phyloP scores from a whole-genome alignment of 1,140 invertebrate species.

The Sinonovacula constricta region DNA sequence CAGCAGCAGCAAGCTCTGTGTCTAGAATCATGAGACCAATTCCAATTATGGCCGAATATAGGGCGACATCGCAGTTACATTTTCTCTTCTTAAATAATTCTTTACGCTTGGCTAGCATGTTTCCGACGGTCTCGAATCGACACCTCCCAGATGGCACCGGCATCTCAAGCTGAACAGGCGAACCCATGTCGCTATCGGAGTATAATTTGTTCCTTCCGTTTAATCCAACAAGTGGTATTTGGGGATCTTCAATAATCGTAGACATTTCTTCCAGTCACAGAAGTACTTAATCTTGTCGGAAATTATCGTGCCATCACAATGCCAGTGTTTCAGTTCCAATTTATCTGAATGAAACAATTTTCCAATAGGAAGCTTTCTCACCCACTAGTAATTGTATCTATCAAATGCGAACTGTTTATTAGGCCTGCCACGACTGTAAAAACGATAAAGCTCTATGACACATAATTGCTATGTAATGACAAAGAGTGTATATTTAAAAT shows the following conservation, averaged over 20 bases:
- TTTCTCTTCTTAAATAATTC: constrained; percentile 69
- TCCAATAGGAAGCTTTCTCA: too few relatives aligned
- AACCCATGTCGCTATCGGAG: constrained; percentile 27
- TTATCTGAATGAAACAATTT: too few relatives aligned
- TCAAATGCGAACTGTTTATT: too few relatives aligned
- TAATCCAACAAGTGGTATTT: constrained; percentile 70
- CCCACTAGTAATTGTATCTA: too few relatives aligned
- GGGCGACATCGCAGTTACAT: constrained; percentile 64
- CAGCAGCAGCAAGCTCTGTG: constrained; percentile 67
- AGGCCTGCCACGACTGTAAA: too few relatives aligned
- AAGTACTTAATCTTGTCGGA: too few relatives aligned
- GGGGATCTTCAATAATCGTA: constrained; percentile 67
- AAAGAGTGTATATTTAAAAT: too few relatives aligned
- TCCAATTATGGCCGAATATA: constrained; percentile 68
- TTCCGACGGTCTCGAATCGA: constrained; percentile 70
- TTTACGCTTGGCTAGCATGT: constrained; percentile 71
- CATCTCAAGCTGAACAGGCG: constrained; percentile 14
- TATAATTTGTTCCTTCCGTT: constrained; percentile 64
- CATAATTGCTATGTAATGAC: too few relatives aligned
- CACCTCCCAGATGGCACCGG: constrained; percentile 4
- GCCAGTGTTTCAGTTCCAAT: too few relatives aligned
- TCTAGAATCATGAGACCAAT: constrained; percentile 75
- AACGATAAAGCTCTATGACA: too few relatives aligned
- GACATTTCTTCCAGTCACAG: too few relatives aligned
- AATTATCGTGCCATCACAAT: too few relatives aligned